Conservation (phyloP, 1,140 invertebrate genomes). For the Asbolus verrucosus region DNA sequence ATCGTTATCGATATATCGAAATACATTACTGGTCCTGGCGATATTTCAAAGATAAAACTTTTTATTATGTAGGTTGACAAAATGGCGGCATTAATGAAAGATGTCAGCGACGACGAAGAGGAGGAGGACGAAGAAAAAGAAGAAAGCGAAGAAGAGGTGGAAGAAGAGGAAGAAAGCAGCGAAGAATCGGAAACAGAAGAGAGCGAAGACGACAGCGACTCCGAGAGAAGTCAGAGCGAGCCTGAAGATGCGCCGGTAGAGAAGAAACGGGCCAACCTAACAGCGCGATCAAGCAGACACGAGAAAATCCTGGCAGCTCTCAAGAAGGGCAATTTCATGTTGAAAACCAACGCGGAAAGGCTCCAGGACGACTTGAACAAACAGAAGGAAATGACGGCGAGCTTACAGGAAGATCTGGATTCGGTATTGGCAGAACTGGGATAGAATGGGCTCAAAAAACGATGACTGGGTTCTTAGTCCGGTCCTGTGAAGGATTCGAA, state of each 20-base stretch:
- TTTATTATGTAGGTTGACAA: slow-evolving; percentile 80
- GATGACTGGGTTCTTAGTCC: not conserved
- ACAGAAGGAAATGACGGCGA: slow-evolving; percentile 80
- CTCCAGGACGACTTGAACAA: slow-evolving; percentile 86
- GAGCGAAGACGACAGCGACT: slow-evolving; percentile 70
- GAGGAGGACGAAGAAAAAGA: slow-evolving; percentile 70
- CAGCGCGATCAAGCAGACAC: slow-evolving; percentile 75
- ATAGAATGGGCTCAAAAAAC: slow-evolving; percentile 54
- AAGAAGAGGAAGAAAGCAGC: slow-evolving; percentile 71
- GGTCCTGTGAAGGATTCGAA: slow-evolving; percentile 16
- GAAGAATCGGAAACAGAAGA: slow-evolving; percentile 72
- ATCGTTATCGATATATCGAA: too few species aligned
- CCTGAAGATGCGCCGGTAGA: slow-evolving; percentile 74
- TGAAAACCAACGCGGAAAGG: slow-evolving; percentile 87
- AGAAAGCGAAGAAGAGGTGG: slow-evolving; percentile 74
- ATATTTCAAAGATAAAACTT: too few species aligned
- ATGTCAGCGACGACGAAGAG: slow-evolving; percentile 75
- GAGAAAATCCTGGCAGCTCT: slow-evolving; percentile 81
- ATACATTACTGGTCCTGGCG: too few species aligned
- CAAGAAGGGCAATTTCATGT: slow-evolving; percentile 87
- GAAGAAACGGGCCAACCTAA: slow-evolving; percentile 74
- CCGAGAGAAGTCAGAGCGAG: slow-evolving; percentile 71
- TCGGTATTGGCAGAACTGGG: slow-evolving; percentile 81
- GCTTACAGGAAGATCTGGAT: slow-evolving; percentile 84
- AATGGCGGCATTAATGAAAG: slow-evolving; percentile 87